Evolutionary conservation across 2,797 vertebrate genomes (phyloP), one percentile per base, ranked within the genome.

Genomic region (Sphenopsis melanotis): DNA sequence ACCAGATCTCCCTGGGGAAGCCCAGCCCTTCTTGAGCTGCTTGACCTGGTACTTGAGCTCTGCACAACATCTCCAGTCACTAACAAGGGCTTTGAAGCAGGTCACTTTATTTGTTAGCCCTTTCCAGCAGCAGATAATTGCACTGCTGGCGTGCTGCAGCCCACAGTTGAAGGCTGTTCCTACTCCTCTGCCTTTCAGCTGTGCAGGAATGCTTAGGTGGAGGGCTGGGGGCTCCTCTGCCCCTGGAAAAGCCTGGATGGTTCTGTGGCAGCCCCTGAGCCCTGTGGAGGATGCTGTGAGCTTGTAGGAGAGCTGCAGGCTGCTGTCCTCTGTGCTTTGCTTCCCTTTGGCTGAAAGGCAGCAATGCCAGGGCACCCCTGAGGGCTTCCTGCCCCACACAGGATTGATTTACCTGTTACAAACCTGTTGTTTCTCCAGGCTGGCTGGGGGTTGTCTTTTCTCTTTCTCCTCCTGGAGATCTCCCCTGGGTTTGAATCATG

Each of bases 111-210:
- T 87, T 93, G 82, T 74, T 59, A 91, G 75, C 63, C 75, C 49
- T 94, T 92, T 77, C 37, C 85, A 63, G 72, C 41, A 53, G 55
- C 63, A 85, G 49, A 9, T 88, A 85, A 91, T 81, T 85, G 79
- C 32, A 5, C 4, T 17, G 71, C 65, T 71, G 61, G 26, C 1
- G 4, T 1, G 3, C 9, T 17, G 55, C 12, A 55, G 78, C 47
- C 44, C 30, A 11, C 56, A 12, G 23, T 7, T 32, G 29, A 17
- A 20, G 79, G 39, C 68, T 87, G 30, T 15, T 85, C 36, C 52
- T 42, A 1, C 24, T 85, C n/a, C 39, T 42, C 56, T 86, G 83
- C 61, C 65, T 89, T 85, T 69, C 8, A 32, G 14, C 52, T 18
- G 0, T 9, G 16, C 9, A 36, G 4, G 27, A 30, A 32, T 0